Base-by-base conservation (phyloP, 2,888 invertebrate species). In the Oligia latruncula region DNA sequence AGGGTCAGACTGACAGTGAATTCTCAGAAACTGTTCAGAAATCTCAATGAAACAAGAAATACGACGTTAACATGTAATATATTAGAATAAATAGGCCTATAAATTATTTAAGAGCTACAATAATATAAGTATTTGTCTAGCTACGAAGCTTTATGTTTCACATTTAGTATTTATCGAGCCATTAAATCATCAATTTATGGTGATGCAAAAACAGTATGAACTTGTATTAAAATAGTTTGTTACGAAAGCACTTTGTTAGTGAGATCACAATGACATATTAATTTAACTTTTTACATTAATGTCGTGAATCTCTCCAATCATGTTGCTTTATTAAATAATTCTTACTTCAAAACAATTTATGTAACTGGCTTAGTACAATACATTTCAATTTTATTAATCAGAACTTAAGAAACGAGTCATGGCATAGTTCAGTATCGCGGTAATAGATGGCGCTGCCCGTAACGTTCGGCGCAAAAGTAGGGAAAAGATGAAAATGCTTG, bases 11-110 rank as follows among this genome's bases (percentile, higher is more conserved):
- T 55, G 74, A 83, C 84, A 64, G 3, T 74, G 67, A 74, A 78
- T 68, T 20, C 29, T 64, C 43, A 74, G 68, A 75, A 70, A 55
- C 29, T 60, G 52, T 58, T 80, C 15, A 60, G 20, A 78, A 76
- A 74, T 35, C 46, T 23, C 60, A 80, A 72, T 77, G 60, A 73
- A 80, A 71, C 71, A 65, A 83, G 65, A 85, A 77, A 78, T 68
- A 83, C 55, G 65, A 70, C 71, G 49, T 74, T 46, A 58, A 71
- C 13, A 5, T 65, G 60, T 87, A 90, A 91, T 92, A 91, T 90
- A 92, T 93, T 90, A 82, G 83, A 82, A 81, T 87, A 92, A 93
- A 93, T 93, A 91, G 91, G 84, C 83, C 89, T 87, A 91, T 93
- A 92, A 93, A 93, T 91, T 91, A 91, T 90, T 91, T 90, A 89